Percentiles rank a stretch among this genome's conserved stretches.
These are phyloP conservation scores for Myiozetetes cayanensis DNA, from an alignment of 2,113 vertebrate genomes.

Conservation along the genomic window DNA sequence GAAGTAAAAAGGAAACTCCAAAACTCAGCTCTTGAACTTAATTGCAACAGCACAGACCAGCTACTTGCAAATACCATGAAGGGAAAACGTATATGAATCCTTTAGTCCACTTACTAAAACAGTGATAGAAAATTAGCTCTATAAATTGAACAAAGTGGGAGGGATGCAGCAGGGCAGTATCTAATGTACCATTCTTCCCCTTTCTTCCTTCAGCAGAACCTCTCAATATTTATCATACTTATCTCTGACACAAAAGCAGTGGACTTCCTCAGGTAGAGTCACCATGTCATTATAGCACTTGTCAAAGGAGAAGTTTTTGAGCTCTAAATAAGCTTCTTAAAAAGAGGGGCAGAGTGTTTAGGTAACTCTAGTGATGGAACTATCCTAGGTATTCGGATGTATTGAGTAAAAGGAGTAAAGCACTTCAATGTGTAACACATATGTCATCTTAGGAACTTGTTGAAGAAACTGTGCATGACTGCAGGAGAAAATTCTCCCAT, in stretches of 20 bases:
- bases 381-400: background rate
- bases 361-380: background rate
- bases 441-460: background rate
- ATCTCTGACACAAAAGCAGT: rapidly evolving
- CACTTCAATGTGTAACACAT: background rate
- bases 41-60: background rate
- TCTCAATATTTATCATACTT: background rate
- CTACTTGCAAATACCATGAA: background rate
- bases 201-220: background rate
- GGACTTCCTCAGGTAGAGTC: background rate
- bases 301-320: background rate
- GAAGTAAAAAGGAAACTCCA: background rate
- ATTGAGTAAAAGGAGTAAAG: background rate
- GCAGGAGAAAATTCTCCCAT: background rate
- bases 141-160: background rate
- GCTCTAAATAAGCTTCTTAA: background rate
- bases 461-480: background rate
- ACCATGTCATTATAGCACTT: rapidly evolving
- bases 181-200: background rate
- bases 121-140: background rate
- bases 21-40: background rate
- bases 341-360: background rate
- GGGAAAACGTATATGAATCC: background rate
- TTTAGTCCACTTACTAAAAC: background rate
- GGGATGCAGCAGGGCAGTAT: background rate